Percentiles rank a stretch among this genome's conserved stretches.
Evolutionary conservation across 2,113 vertebrate genomes (phyloP).

Genomic region (Numenius arquata): DNA sequence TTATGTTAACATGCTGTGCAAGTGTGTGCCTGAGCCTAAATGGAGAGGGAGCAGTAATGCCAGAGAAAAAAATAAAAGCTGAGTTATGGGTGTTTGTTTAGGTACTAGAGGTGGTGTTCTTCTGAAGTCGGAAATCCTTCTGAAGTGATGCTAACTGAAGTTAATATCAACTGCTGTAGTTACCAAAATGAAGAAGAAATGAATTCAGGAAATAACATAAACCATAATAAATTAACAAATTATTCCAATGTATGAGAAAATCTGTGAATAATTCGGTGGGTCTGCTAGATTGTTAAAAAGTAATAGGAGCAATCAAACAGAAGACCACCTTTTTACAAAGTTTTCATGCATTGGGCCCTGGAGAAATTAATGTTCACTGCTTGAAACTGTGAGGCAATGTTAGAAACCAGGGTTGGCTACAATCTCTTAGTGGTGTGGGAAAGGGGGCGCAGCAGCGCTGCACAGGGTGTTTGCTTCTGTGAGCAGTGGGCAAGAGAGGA

Average conservation of each 20-base stretch:
- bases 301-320: background rate
- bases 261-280: accelerated
- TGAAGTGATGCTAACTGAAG: background rate
- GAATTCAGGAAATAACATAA: background rate
- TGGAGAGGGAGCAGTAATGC: background rate
- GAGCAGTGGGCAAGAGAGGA: background rate
- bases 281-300: background rate
- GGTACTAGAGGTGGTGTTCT: background rate
- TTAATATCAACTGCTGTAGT: background rate
- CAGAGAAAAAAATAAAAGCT: background rate
- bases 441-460: background rate
- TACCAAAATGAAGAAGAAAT: background rate
- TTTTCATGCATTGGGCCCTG: background rate
- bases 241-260: background rate
- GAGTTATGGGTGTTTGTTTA: background rate
- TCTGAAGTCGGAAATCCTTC: background rate
- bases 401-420: background rate
- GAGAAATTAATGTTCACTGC: background rate
- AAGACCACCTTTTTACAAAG: background rate
- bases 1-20: background rate
- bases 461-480: background rate
- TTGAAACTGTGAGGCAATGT: background rate
- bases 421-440: background rate
- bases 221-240: background rate
- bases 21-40: background rate